phyloP scores from a whole-genome alignment of 2,113 vertebrate species.

The Ciconia stormi region DNA sequence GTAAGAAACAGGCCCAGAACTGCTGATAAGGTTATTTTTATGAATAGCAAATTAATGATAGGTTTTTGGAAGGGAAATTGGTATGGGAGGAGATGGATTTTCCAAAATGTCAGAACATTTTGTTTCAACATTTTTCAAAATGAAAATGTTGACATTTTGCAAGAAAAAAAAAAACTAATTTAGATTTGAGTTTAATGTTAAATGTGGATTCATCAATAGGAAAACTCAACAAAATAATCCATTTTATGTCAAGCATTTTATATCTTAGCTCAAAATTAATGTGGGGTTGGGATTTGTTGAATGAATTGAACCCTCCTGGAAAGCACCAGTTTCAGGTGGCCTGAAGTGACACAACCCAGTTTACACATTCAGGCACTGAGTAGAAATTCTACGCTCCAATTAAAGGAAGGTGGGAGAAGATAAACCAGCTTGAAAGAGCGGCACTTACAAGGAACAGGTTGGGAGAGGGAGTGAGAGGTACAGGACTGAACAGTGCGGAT shows the following conservation, averaged over 20 bases:
- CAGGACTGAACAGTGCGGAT: background rate
- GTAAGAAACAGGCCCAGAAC: background rate
- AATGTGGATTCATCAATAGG: background rate
- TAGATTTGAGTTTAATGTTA: background rate
- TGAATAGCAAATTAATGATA: slow-evolving; percentile 14
- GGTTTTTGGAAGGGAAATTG: slow-evolving; percentile 15
- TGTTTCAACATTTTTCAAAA: slow-evolving; percentile 53
- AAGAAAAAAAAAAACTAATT: background rate
- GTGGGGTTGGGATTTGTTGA: background rate
- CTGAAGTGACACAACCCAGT: background rate
- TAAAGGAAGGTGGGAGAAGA: background rate
- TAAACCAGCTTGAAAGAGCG: background rate
- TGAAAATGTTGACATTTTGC: slow-evolving; percentile 46
- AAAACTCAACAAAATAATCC: background rate
- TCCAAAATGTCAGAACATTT: slow-evolving; percentile 58
- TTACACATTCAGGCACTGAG: background rate
- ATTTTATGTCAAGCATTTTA: slow-evolving; percentile 6
- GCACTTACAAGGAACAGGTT: background rate
- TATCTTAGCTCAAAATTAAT: background rate
- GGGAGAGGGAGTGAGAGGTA: background rate
- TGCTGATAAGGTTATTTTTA: background rate
- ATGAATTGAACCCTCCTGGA: background rate
- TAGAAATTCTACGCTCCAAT: background rate
- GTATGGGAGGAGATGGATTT: slow-evolving; percentile 11
- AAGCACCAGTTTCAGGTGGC: slow-evolving; percentile 1